Evolutionary conservation across 2,113 vertebrate genomes (phyloP).

Genomic region (Semnornis frantzii): DNA sequence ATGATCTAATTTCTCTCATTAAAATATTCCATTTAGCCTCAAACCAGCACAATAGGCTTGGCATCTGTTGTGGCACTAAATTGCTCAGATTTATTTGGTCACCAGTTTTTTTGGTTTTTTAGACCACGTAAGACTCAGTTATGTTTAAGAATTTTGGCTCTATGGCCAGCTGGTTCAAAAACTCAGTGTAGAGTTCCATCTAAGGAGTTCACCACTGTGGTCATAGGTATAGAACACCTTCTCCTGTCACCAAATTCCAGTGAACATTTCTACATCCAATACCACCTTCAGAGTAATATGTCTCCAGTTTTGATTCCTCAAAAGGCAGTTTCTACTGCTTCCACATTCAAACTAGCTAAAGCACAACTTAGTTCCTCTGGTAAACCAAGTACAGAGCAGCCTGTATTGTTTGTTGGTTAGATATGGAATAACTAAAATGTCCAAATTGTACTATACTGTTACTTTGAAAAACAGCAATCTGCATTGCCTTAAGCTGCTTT

Average conservation of each 20-base stretch:
- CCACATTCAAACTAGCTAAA: neutral
- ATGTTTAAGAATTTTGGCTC: neutral
- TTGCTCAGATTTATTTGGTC: neutral
- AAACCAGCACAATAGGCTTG: neutral
- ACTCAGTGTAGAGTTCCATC: neutral
- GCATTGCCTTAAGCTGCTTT: neutral
- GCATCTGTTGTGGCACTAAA: neutral
- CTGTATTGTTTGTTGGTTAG: neutral
- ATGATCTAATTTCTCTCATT: too few species aligned
- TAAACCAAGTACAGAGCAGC: neutral
- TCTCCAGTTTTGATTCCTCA: neutral
- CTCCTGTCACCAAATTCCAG: neutral
- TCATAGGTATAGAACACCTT: rapidly evolving
- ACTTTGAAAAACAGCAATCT: neutral
- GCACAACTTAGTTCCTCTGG: neutral
- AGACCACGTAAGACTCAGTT: neutral
- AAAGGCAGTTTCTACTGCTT: neutral
- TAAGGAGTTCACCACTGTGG: neutral
- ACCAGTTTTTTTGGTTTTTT: neutral
- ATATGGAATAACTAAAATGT: neutral
- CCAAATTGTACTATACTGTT: neutral
- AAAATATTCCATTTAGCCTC: too few species aligned
- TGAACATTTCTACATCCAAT: neutral
- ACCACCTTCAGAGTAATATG: neutral
- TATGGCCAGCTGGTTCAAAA: neutral